Percentiles rank a stretch among this genome's conserved stretches.
Evolutionary conservation across 2,888 invertebrate genomes (phyloP).

Genomic region (Baccha elongata): DNA sequence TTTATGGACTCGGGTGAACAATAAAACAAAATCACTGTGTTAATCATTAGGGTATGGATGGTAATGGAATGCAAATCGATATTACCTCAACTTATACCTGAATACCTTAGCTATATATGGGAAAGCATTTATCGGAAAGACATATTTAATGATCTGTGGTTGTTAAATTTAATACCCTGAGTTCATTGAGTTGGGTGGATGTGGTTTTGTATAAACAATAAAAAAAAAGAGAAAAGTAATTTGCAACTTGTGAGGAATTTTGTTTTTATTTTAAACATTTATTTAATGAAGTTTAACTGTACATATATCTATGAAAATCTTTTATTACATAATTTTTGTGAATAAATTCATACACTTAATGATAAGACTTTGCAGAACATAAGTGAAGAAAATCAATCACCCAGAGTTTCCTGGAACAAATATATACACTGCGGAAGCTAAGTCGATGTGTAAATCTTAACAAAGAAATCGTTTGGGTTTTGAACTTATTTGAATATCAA

Average conservation of each 20-base stretch:
- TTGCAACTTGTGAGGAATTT: neutral
- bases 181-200: neutral
- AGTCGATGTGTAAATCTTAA: too few species aligned
- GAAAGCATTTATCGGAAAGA: neutral
- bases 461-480: too few species aligned
- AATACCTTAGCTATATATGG: neutral
- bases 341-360: too few species aligned
- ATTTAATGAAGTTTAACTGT: too few species aligned
- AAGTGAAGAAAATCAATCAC: too few species aligned
- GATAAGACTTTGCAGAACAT: too few species aligned
- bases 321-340: too few species aligned
- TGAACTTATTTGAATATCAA: too few species aligned
- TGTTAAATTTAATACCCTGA: conserved; percentile 29
- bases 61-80: conserved; percentile 27
- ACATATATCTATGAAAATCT: too few species aligned
- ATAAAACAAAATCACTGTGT: conserved; percentile 11
- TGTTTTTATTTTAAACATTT: neutral
- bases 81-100: neutral
- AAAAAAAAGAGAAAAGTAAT: too few species aligned
- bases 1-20: neutral
- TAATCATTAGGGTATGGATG: neutral
- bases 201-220: conserved; percentile 14
- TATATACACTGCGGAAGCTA: too few species aligned
- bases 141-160: conserved; percentile 21
- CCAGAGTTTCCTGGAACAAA: too few species aligned